Evolutionary conservation across 2,113 vertebrate species (phyloP).

Genomic region (Henicopernis longicauda): DNA sequence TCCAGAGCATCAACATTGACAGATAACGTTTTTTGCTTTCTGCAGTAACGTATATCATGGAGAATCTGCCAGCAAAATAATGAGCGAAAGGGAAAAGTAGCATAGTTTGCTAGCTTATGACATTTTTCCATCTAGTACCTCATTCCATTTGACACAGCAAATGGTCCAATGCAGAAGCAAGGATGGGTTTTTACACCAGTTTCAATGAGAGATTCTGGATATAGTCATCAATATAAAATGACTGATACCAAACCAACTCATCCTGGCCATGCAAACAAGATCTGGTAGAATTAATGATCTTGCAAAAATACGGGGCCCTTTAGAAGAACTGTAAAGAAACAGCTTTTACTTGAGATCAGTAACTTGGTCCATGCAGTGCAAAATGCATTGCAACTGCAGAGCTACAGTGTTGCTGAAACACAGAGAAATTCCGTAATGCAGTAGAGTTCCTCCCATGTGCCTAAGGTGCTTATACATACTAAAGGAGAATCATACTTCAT

Average conservation of each 20-base stretch:
- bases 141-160: not conserved
- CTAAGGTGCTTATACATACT: not conserved
- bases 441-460: not conserved
- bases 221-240: not conserved
- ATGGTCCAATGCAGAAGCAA: not conserved
- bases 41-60: not conserved
- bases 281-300: not conserved
- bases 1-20: not conserved
- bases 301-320: not conserved
- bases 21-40: not conserved
- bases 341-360: not conserved
- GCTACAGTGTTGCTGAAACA: not conserved
- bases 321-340: not conserved
- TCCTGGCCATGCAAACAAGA: not conserved
- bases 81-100: not conserved
- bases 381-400: not conserved
- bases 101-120: not conserved
- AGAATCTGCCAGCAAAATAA: not conserved
- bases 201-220: not conserved
- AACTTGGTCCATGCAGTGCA: not conserved
- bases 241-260: not conserved
- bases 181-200: not conserved
- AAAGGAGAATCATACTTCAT: not conserved
- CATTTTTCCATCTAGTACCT: accelerated
- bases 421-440: not conserved